Conservation (phyloP, 2,797 vertebrate genomes). For the Acrossocheilus fasciatus region DNA sequence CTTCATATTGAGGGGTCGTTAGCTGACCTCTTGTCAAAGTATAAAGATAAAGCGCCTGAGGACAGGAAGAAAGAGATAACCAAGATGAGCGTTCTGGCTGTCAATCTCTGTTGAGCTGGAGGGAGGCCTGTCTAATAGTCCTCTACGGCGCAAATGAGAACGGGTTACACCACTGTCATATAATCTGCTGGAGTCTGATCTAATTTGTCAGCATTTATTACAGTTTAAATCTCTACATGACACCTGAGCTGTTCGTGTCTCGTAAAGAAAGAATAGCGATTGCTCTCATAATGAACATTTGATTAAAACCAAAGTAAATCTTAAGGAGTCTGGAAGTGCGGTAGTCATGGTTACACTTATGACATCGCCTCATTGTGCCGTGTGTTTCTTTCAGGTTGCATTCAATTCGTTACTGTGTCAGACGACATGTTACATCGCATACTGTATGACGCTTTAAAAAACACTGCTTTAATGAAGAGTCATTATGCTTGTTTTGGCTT, state of each 20-base stretch:
- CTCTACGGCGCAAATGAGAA: neutral
- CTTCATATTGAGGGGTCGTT: slow-evolving; percentile 53
- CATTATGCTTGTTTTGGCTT: neutral
- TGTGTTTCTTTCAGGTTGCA: neutral
- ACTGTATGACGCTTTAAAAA: neutral
- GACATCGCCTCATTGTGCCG: neutral
- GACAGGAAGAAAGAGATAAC: slow-evolving; percentile 3
- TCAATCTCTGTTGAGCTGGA: slow-evolving; percentile 14
- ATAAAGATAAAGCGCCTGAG: slow-evolving; percentile 12
- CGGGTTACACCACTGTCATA: neutral
- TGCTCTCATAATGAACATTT: slow-evolving; percentile 30
- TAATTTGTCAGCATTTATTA: neutral
- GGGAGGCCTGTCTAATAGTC: slow-evolving; percentile 7
- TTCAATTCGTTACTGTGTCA: neutral
- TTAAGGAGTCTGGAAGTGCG: slow-evolving; percentile 1
- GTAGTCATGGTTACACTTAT: slow-evolving; percentile 43
- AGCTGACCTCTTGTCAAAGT: slow-evolving; percentile 51
- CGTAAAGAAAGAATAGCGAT: slow-evolving; percentile 16
- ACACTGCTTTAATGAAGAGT: neutral
- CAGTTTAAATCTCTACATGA: slow-evolving; percentile 5
- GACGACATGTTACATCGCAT: neutral
- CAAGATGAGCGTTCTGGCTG: slow-evolving; percentile 12
- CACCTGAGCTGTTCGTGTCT: neutral
- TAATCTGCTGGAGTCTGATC: slow-evolving; percentile 19
- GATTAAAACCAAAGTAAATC: neutral